These are phyloP conservation scores for Parotia lawesii DNA, from an alignment of 2,113 vertebrate genomes.

Conservation along the genomic window DNA sequence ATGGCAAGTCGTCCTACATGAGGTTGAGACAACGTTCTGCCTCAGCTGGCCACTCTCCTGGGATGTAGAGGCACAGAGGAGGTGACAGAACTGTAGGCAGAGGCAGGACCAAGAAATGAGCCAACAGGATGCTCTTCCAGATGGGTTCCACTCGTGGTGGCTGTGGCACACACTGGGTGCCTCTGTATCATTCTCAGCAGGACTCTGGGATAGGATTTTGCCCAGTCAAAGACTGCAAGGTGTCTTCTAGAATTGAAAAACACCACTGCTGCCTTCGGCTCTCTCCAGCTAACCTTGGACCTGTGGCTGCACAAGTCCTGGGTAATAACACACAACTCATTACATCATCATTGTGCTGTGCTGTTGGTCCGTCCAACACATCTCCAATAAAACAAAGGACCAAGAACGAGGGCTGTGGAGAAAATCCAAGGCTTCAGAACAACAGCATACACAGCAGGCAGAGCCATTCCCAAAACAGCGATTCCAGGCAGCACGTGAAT, in stretches of 20 bases:
- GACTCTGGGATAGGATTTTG: not conserved
- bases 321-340: not conserved
- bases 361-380: not conserved
- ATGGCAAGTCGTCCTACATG: not conserved
- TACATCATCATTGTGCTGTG: not conserved
- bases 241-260: not conserved
- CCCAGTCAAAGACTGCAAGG: not conserved
- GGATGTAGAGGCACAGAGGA: not conserved
- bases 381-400: not conserved
- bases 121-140: not conserved
- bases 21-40: fast-evolving
- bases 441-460: not conserved
- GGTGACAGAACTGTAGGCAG: not conserved
- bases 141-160: not conserved
- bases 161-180: not conserved
- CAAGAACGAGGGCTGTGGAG: fast-evolving
- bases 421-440: not conserved
- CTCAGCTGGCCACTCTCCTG: not conserved
- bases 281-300: not conserved
- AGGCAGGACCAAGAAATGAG: not conserved
- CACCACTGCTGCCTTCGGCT: not conserved
- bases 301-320: not conserved
- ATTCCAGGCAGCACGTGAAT: not conserved
- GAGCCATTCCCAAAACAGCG: not conserved
- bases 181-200: not conserved